Conservation (phyloP, 2,113 vertebrate genomes). For the Ceuthmochares aereus region DNA sequence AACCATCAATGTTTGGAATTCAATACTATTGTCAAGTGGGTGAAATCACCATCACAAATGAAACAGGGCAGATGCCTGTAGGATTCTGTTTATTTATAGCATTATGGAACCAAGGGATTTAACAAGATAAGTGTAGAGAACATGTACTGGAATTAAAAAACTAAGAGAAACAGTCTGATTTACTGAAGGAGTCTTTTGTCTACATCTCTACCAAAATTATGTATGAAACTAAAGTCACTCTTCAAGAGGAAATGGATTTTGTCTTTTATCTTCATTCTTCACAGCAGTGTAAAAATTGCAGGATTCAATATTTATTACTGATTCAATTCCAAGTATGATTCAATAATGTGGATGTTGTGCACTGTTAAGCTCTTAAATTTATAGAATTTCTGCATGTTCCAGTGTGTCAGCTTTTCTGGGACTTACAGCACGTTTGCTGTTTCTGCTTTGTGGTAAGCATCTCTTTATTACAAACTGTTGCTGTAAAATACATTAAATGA, state of each 20-base stretch:
- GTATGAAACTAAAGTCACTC: not conserved
- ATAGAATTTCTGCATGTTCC: not conserved
- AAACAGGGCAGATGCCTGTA: not conserved
- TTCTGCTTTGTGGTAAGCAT: not conserved
- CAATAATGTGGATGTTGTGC: not conserved
- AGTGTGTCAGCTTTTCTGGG: not conserved
- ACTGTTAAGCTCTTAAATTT: not conserved
- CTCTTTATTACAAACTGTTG: not conserved
- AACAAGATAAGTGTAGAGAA: not conserved
- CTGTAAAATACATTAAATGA: not conserved
- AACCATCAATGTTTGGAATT: not conserved
- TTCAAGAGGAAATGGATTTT: not conserved
- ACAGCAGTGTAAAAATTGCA: not conserved
- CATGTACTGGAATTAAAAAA: not conserved
- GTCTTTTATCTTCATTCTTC: not conserved
- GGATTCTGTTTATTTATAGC: not conserved
- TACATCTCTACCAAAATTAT: not conserved
- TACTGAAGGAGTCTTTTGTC: not conserved
- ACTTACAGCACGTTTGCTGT: not conserved
- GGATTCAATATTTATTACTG: not conserved
- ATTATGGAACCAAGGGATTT: not conserved
- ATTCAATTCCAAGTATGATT: not conserved
- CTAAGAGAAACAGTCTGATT: not conserved
- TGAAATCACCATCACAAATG: not conserved
- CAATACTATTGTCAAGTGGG: not conserved